Evolutionary conservation across 2,113 vertebrate genomes (phyloP).

Genomic region (Catagonus wagneri): DNA sequence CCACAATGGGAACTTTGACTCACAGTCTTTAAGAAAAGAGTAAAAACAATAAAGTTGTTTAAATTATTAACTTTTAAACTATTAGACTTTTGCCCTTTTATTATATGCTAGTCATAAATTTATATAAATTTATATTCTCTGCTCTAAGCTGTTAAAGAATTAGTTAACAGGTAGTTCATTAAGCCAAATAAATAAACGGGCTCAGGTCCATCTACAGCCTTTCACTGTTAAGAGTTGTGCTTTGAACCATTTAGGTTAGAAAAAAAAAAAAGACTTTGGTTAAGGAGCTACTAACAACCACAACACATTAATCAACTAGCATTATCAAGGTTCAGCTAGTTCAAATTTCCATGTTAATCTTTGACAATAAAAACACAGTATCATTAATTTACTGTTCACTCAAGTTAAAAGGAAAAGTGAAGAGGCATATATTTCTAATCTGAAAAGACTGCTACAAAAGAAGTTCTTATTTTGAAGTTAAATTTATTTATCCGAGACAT

Average conservation of each 20-base stretch:
- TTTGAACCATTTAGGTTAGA: constrained; percentile 93
- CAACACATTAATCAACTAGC: constrained; percentile 92
- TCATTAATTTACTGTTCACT: constrained; percentile 25
- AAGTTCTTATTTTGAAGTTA: neutral
- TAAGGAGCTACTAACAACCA: constrained; percentile 84
- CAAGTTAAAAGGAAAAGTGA: constrained; percentile 32
- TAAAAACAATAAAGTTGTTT: neutral
- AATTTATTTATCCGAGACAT: constrained; percentile 18
- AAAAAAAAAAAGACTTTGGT: constrained; percentile 89
- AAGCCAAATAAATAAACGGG: constrained; percentile 89
- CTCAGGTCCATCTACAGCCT: constrained; percentile 87
- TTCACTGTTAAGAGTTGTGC: constrained; percentile 89
- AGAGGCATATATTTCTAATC: constrained; percentile 16
- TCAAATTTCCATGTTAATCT: constrained; percentile 76
- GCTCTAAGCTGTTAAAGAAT: constrained; percentile 83
- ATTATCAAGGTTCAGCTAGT: constrained; percentile 86
- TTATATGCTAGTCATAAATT: constrained; percentile 81
- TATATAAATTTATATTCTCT: constrained; percentile 81
- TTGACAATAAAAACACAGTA: constrained; percentile 18
- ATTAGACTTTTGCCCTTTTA: constrained; percentile 72
- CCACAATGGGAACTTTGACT: neutral
- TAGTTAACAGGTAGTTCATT: constrained; percentile 95
- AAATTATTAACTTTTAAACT: constrained; percentile 70
- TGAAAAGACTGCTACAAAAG: constrained; percentile 46
- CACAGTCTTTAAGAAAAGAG: constrained; percentile 18